phyloP scores from a whole-genome alignment of 2,797 vertebrate genomes.

The Trichosurus vulpecula region DNA sequence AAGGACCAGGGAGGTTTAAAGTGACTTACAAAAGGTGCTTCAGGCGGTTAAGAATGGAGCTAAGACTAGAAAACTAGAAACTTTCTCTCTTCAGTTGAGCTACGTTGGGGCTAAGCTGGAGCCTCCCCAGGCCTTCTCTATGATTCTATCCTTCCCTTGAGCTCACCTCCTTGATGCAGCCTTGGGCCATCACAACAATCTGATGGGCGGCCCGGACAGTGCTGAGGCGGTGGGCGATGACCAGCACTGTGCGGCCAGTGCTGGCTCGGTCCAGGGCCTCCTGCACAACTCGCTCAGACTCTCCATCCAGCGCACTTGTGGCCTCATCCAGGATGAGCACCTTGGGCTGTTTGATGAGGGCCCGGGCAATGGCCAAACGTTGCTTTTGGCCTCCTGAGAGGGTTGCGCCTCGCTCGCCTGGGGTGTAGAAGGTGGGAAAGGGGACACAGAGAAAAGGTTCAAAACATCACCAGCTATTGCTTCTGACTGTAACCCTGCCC shows the following conservation, averaged over 20 bases:
- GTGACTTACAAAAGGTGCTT: not conserved
- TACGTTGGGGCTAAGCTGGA: not conserved
- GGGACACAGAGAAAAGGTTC: not conserved
- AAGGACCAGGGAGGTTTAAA: not conserved
- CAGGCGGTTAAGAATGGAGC: not conserved
- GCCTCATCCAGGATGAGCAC: constrained; percentile 95
- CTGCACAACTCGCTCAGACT: constrained; percentile 93
- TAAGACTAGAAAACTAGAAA: not conserved
- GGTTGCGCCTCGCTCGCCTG: constrained; percentile 93
- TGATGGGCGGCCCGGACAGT: constrained; percentile 92
- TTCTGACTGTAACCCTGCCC: not conserved
- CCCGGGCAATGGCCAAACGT: constrained; percentile 94
- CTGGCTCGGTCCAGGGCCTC: constrained; percentile 93
- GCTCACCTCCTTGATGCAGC: constrained; percentile 92
- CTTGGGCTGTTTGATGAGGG: constrained; percentile 92
- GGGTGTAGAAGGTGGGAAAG: not conserved
- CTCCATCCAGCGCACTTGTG: constrained; percentile 94
- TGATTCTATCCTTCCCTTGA: accelerated
- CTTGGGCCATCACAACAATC: constrained; percentile 93
- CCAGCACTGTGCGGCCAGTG: constrained; percentile 92
- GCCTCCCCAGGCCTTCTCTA: not conserved
- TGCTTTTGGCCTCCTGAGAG: constrained; percentile 98
- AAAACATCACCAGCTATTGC: not conserved
- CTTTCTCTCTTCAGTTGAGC: not conserved
- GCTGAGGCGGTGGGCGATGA: constrained; percentile 97